Base-by-base conservation (phyloP, 2,888 invertebrate genomes). In the Drosophila ustulata region DNA sequence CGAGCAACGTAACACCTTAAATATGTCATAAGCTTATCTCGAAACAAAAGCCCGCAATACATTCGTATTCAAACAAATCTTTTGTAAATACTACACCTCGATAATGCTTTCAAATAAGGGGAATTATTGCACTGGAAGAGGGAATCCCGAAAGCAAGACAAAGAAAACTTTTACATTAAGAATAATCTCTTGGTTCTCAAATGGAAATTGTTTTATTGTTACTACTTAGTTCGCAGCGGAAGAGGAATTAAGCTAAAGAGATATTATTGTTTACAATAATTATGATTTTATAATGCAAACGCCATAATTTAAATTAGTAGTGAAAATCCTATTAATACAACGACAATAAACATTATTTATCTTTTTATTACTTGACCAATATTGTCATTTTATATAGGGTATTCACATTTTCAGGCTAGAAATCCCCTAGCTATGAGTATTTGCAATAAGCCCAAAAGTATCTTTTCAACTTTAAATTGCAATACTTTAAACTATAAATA, bases 61-160 rank as follows among this genome's bases (percentile, higher is more conserved):
- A 32, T 26, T 9, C 23, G 3, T 37, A 25, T 26, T 30, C 30
- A 6, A 6, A 30, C 34, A 46, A 50, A 61, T 18, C 57, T 30
- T 18, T 5, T 49, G 5, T 23, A 58, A 57, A 47, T 13, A 52
- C 25, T 52, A 11, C 25, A 43, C n/a, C 51, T n/a, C n/a, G 0
- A 9, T 18, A 41, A 11, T 41, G 37, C 37, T 11, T 2, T 41
- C 7, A 41, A 7, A 6, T 41, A 7, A 37, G 11, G 4, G 18
- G 18, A n/a, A 37, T 37, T 34, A 34, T 34, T 34, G 34, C 9
- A 34, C 1, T 34, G 4, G n/a, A 18, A 7, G 7, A 4, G 6
- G 3, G 6, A 18, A 41, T 7, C 2, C 39, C 6, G 13, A 13
- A 39, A 39, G 13, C 9, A 37, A 37, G 13, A 39, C 39, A 39